These are phyloP conservation scores for Acronicta aceris DNA, from an alignment of 2,888 invertebrate species.

Conservation along the genomic window DNA sequence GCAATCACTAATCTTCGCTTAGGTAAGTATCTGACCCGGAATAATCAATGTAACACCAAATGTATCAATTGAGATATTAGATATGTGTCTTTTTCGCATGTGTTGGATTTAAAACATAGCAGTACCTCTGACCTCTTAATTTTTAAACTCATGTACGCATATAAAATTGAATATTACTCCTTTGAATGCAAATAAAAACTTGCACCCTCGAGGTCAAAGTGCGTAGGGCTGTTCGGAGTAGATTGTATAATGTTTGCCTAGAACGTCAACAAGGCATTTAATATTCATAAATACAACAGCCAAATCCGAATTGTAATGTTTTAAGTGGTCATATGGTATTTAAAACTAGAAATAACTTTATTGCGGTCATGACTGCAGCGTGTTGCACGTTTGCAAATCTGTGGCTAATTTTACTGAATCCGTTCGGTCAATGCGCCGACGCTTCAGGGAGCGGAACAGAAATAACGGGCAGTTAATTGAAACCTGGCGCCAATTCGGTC, in stretches of 20 bases:
- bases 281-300: conserved; percentile 7
- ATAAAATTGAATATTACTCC: not conserved
- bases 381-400: conserved; percentile 72
- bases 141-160: too few species aligned
- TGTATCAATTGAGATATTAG: conserved; percentile 28
- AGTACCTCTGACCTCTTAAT: too few species aligned
- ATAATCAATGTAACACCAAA: too few species aligned
- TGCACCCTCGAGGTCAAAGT: not conserved
- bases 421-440: conserved; percentile 81
- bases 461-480: conserved; percentile 82
- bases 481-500: conserved; percentile 73
- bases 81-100: conserved; percentile 8
- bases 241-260: not conserved
- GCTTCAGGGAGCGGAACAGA: conserved; percentile 67
- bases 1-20: conserved; percentile 15
- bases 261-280: not conserved
- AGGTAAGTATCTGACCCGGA: not conserved
- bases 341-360: conserved; percentile 72
- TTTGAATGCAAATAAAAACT: not conserved
- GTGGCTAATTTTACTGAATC: conserved; percentile 79
- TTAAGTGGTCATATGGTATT: conserved; percentile 34
- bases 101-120: not conserved
- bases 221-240: not conserved
- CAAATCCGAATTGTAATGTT: conserved; percentile 16
- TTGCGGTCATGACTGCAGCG: conserved; percentile 74